phyloP scores from a whole-genome alignment of 2,797 vertebrate genomes.

The Paratrypauchen microcephalus region DNA sequence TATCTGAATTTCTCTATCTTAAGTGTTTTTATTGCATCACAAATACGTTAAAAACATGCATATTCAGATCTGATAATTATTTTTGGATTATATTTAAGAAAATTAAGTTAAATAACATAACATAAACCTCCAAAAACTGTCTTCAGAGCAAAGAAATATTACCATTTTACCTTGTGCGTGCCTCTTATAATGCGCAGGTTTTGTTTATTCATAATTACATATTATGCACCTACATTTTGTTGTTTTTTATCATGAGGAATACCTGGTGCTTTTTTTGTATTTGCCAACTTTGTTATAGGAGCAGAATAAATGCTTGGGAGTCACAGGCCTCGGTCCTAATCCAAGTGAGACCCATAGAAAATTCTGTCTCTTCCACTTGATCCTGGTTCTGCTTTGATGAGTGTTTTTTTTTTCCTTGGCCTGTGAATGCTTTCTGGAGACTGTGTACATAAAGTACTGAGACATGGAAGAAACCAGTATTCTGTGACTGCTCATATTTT shows the following conservation, averaged over 20 bases:
- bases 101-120: too few relatives aligned
- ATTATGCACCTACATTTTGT: background rate
- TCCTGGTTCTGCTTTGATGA: constrained; percentile 13
- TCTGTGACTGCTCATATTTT: constrained; percentile 25
- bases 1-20: too few relatives aligned
- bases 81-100: too few relatives aligned
- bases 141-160: too few relatives aligned
- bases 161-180: background rate
- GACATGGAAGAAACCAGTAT: constrained; percentile 12
- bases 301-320: constrained; percentile 36
- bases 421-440: constrained; percentile 22
- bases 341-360: constrained; percentile 41
- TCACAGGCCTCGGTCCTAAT: constrained; percentile 43
- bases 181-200: background rate
- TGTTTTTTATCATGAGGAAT: constrained; percentile 34
- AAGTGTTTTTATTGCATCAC: too few relatives aligned
- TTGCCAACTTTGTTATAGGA: constrained; percentile 38
- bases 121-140: too few relatives aligned
- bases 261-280: constrained; percentile 69
- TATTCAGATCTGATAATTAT: too few relatives aligned
- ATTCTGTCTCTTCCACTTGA: constrained; percentile 44
- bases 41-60: too few relatives aligned
- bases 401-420: constrained; percentile 17
- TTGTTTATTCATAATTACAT: constrained; percentile 31
- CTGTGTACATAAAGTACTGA: constrained; percentile 20